phyloP scores from a whole-genome alignment of 2,888 invertebrate species.

The Dicranocentrus wangi region DNA sequence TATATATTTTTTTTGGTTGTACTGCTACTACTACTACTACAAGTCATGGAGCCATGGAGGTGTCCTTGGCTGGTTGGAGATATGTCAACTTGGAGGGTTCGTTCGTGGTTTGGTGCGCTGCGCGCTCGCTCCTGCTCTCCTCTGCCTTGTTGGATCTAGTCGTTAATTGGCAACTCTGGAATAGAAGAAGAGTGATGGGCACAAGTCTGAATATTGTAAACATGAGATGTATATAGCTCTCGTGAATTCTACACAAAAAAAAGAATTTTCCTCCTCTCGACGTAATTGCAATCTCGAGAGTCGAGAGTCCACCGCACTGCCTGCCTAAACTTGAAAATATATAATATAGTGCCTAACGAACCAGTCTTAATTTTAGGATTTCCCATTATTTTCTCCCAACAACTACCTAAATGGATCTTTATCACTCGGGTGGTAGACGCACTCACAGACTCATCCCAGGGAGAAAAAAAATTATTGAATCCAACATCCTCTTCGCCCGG shows the following conservation, averaged over 20 bases:
- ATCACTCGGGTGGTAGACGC: not conserved
- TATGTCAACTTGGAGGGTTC: conserved; percentile 15
- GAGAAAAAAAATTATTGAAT: not conserved
- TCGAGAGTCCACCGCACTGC: not conserved
- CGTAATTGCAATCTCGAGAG: not conserved
- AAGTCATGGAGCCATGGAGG: not conserved
- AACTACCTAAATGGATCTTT: not conserved
- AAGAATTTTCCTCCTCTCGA: not conserved
- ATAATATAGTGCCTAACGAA: not conserved
- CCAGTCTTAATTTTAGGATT: conserved; percentile 1
- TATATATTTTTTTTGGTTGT: not conserved
- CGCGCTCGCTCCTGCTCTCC: not conserved
- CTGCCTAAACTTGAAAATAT: not conserved
- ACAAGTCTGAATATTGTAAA: no score
- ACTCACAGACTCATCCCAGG: not conserved
- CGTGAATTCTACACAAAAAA: no score
- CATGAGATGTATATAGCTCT: no score
- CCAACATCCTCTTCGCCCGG: no score
- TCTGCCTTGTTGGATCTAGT: not conserved
- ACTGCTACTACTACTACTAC: not conserved
- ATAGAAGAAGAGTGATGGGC: no score
- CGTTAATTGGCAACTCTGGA: conserved; percentile 5
- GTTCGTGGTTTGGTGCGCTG: not conserved
- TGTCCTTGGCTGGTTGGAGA: not conserved
- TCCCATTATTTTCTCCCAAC: not conserved